Conservation (phyloP, 2,113 vertebrate genomes). For the Centropristis striata region DNA sequence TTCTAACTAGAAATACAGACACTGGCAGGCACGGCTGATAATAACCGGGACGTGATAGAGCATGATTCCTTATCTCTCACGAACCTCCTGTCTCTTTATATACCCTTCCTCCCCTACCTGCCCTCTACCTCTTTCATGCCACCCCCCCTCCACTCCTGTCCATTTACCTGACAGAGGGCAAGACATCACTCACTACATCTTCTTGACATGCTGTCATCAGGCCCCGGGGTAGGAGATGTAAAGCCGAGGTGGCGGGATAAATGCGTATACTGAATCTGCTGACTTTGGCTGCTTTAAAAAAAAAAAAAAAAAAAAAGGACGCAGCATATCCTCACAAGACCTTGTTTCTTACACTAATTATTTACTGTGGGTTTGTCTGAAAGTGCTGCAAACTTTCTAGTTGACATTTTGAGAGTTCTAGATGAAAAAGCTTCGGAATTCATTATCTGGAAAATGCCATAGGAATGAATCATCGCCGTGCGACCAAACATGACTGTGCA, state of each 20-base stretch:
- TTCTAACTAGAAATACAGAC: constrained; percentile 31
- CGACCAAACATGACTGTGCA: constrained; percentile 42
- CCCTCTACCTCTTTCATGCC: constrained; percentile 39
- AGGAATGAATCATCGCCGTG: constrained; percentile 51
- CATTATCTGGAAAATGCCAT: constrained; percentile 69
- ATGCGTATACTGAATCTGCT: constrained; percentile 29
- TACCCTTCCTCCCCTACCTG: background rate
- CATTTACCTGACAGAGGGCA: constrained; percentile 47
- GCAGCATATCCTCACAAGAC: constrained; percentile 24
- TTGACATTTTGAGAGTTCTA: constrained; percentile 69
- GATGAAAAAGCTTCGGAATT: constrained; percentile 58
- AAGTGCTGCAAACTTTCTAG: constrained; percentile 54
- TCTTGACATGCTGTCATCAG: constrained; percentile 52
- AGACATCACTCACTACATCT: constrained; percentile 53
- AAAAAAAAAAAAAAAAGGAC: no score
- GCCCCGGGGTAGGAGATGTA: constrained; percentile 18
- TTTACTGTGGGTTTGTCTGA: constrained; percentile 56
- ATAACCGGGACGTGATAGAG: constrained; percentile 40
- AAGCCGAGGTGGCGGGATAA: constrained; percentile 22
- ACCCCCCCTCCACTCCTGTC: constrained; percentile 12
- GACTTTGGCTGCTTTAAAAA: constrained; percentile 31
- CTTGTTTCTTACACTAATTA: constrained; percentile 49
- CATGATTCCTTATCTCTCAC: constrained; percentile 57
- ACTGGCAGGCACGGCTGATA: constrained; percentile 31
- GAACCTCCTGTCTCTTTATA: constrained; percentile 50